Percentiles rank a stretch among this genome's conserved stretches.
Conservation (phyloP, 1,140 invertebrate genomes). For the Drosophila subobscura region DNA sequence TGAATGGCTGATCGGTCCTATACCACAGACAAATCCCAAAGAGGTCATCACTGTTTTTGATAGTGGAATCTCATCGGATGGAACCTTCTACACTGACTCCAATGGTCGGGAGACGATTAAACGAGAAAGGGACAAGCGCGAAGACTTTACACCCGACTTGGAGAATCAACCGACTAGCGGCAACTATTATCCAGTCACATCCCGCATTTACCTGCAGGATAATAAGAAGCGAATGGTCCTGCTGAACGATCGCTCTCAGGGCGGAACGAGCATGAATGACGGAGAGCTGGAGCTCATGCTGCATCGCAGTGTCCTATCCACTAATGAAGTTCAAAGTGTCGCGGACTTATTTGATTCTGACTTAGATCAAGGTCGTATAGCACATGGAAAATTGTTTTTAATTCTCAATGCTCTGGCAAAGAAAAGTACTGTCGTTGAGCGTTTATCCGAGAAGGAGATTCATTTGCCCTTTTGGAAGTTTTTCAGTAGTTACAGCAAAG, state of each 20-base stretch:
- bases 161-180: slow-evolving; percentile 87
- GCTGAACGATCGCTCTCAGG: slow-evolving; percentile 94
- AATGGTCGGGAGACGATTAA: slow-evolving; percentile 95
- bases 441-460: slow-evolving; percentile 59
- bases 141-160: slow-evolving; percentile 89
- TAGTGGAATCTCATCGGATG: slow-evolving; percentile 86
- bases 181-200: slow-evolving; percentile 97
- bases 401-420: slow-evolving; percentile 84
- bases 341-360: too few relatives aligned
- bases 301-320: slow-evolving; percentile 84
- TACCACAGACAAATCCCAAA: slow-evolving; percentile 84
- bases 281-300: slow-evolving; percentile 93
- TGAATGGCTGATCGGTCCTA: slow-evolving; percentile 96
- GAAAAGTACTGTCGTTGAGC: slow-evolving; percentile 26
- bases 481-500: slow-evolving; percentile 70
- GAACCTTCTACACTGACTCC: slow-evolving; percentile 95
- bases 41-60: too few relatives aligned
- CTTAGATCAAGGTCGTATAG: slow-evolving; percentile 48
- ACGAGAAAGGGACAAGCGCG: slow-evolving; percentile 89
- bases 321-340: too few relatives aligned
- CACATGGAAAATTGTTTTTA: slow-evolving; percentile 89
- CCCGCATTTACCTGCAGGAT: slow-evolving; percentile 88
- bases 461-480: slow-evolving; percentile 72
- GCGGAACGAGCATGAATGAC: slow-evolving; percentile 90
- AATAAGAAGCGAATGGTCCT: slow-evolving; percentile 86